A percentile compares a stretch with the other conserved stretches of the same genome.
Conservation (phyloP, 2,113 vertebrate genomes). For the Cervus canadensis region DNA sequence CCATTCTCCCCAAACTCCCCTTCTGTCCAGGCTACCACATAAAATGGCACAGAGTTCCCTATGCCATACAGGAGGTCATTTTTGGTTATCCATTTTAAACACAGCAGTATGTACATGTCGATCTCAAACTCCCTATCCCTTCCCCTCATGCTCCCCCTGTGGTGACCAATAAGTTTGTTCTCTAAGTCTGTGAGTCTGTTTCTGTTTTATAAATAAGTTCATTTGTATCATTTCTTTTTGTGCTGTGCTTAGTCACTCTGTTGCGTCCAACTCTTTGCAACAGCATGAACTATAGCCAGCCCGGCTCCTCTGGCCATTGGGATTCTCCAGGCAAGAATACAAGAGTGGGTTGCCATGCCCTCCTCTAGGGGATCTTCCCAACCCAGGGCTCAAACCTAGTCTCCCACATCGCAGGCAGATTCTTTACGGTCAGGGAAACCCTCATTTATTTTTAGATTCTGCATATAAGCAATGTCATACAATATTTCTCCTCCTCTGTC, state of each 20-base stretch:
- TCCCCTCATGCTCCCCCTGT: neutral
- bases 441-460: neutral
- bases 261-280: neutral
- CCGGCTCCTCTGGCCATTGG: neutral
- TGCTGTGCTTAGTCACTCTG: neutral
- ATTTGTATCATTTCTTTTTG: neutral
- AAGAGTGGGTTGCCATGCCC: neutral
- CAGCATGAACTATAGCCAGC: neutral
- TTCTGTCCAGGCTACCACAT: neutral
- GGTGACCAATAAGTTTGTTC: neutral
- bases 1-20: neutral
- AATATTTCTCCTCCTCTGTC: neutral
- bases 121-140: neutral
- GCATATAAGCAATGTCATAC: neutral
- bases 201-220: neutral
- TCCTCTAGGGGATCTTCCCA: neutral
- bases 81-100: neutral
- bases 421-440: neutral
- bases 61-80: neutral
- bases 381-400: neutral
- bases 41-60: neutral
- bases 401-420: neutral
- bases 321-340: neutral
- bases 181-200: neutral
- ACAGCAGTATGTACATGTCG: neutral